A percentile compares a stretch with the other conserved stretches of the same genome.
Evolutionary conservation across 2,888 invertebrate species (phyloP).

Genomic region (Coecobrya sp.): DNA sequence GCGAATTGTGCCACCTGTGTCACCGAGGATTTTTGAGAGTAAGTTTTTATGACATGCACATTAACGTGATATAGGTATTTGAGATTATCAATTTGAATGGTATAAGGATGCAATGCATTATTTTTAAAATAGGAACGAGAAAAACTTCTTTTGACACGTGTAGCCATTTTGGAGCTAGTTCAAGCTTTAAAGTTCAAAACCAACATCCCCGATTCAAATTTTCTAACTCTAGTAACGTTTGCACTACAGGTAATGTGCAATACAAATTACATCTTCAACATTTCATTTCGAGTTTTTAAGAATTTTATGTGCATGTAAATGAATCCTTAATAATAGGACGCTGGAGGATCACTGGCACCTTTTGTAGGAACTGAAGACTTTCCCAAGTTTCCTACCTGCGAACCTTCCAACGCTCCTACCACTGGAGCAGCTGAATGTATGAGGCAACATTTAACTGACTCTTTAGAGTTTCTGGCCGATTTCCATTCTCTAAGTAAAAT

Average conservation of each 20-base stretch:
- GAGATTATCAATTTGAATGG: background rate
- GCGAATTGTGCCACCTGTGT: constrained; percentile 96
- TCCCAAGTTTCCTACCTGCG: constrained; percentile 88
- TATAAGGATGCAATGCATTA: too few species aligned
- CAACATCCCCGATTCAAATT: constrained; percentile 97
- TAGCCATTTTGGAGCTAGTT: constrained; percentile 97
- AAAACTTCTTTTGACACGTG: constrained; percentile 96
- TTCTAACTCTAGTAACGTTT: constrained; percentile 96
- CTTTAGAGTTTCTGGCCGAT: constrained; percentile 98
- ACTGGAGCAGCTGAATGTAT: constrained; percentile 98
- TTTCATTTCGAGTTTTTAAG: too few species aligned
- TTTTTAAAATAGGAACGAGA: constrained; percentile 93
- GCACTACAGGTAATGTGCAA: constrained; percentile 94
- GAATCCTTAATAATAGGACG: constrained; percentile 90
- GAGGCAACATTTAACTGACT: constrained; percentile 96
- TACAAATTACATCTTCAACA: background rate
- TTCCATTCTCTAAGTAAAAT: constrained; percentile 98
- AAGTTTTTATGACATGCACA: background rate
- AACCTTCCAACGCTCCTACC: constrained; percentile 87
- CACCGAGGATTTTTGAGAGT: constrained; percentile 89
- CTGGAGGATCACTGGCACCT: constrained; percentile 95
- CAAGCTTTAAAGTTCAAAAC: constrained; percentile 98
- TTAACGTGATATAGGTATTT: too few species aligned
- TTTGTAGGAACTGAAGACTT: constrained; percentile 91
- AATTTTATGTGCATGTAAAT: too few species aligned